Evolutionary conservation across 2,797 vertebrate species (phyloP).

Genomic region (Mormyrus proboscirostris): DNA sequence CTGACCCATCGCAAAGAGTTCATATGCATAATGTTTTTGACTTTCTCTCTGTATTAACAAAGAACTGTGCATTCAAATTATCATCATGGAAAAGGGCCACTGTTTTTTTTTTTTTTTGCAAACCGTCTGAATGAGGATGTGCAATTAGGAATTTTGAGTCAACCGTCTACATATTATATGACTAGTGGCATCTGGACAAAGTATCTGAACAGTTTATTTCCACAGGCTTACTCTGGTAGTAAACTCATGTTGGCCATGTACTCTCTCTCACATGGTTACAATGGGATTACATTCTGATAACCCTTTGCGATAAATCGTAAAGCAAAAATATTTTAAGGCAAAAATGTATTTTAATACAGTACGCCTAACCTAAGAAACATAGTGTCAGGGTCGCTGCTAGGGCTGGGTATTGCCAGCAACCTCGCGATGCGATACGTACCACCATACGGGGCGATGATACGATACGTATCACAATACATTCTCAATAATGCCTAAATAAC

Average conservation of each 20-base stretch:
- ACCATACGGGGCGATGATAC: too few species aligned
- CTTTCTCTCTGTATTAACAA: neutral
- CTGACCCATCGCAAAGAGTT: neutral
- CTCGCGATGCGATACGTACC: too few species aligned
- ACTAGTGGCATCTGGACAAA: neutral
- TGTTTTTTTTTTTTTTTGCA: neutral
- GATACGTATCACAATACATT: too few species aligned
- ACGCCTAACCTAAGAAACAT: neutral
- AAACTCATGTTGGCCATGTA: neutral
- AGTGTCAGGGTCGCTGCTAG: neutral
- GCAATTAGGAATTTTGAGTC: neutral
- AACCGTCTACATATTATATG: neutral
- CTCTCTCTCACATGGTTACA: neutral
- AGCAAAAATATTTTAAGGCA: neutral
- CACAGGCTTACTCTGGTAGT: neutral
- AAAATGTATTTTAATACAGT: neutral
- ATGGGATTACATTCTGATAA: neutral
- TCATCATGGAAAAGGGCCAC: neutral
- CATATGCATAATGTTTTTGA: neutral
- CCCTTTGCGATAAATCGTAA: neutral
- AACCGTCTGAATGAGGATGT: neutral
- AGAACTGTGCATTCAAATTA: neutral
- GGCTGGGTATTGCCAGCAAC: too few species aligned
- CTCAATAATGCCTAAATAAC: too few species aligned
- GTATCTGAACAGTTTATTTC: neutral